These are phyloP conservation scores for Torymus aiolomorphi DNA, from an alignment of 2,888 invertebrate genomes.

Conservation along the genomic window DNA sequence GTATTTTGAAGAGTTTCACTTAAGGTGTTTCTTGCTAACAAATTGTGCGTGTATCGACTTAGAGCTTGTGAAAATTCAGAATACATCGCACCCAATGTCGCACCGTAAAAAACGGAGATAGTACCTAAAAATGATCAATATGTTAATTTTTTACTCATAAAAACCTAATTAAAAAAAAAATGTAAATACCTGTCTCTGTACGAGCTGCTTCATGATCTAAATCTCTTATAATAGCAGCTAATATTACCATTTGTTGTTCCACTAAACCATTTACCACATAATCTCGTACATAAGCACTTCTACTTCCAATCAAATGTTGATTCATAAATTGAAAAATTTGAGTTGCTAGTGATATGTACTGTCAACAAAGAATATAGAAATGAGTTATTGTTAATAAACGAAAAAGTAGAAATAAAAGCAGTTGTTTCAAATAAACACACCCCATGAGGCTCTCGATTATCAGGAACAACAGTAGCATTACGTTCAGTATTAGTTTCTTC, in stretches of 20 bases:
- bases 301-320: slow-evolving; percentile 86
- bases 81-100: slow-evolving; percentile 83
- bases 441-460: slow-evolving; percentile 87
- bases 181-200: slow-evolving; percentile 81
- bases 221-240: slow-evolving; percentile 92
- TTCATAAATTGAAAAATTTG: slow-evolving; percentile 92
- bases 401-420: slow-evolving; percentile 8
- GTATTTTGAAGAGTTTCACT: slow-evolving; percentile 83
- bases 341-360: slow-evolving; percentile 91
- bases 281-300: slow-evolving; percentile 81
- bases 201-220: slow-evolving; percentile 92
- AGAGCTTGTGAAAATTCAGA: slow-evolving; percentile 86
- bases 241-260: slow-evolving; percentile 91
- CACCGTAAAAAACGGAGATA: slow-evolving; percentile 85
- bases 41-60: slow-evolving; percentile 86
- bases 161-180: slow-evolving; percentile 55
- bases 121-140: slow-evolving; percentile 77
- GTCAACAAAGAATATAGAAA: slow-evolving; percentile 61
- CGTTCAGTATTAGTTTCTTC: slow-evolving; percentile 77
- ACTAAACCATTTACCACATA: slow-evolving; percentile 85
- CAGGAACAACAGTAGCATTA: slow-evolving; percentile 82
- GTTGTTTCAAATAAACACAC: slow-evolving; percentile 71
- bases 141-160: not conserved
- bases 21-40: slow-evolving; percentile 84
- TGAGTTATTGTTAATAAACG: slow-evolving; percentile 5